Evolutionary conservation across 2,888 invertebrate genomes (phyloP), one percentile per base, ranked within the genome.

Genomic region (Diplazon laetatorius): DNA sequence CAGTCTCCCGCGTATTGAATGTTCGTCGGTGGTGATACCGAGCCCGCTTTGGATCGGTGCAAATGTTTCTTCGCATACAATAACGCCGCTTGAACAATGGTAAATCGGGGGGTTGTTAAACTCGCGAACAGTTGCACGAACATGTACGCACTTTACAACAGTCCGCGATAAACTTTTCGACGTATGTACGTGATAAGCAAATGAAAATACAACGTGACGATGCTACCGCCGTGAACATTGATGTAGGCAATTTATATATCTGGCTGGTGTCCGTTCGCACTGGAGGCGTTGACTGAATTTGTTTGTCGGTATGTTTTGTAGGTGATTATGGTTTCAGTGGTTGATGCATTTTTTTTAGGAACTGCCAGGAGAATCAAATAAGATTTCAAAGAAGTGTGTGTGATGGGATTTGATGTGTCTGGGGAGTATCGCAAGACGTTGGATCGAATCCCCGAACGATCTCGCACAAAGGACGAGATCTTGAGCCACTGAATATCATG

Each of bases 131-230:
- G 55, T 66, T 39, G 42, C 25, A 20, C 78, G 55, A 60, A 39
- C 39, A 39, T 73, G 69, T 52, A 78, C 78, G 75, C 78, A 78
- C 75, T 78, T 78, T 78, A 70, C 75, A 78, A 75, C 66, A 55
- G 75, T 16, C n/a, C 1, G 42, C 65, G 75, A 78, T 75, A 70
- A 70, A 78, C 22, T 70, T 44, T 60, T 65, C 60, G 68, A 30
- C 46, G 66, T 62, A 65, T 66, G 69, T 62, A 65, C 60, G 69
- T 59, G 77, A 78, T 74, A 74, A 78, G 69, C 50, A 25, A 44
- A 55, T 50, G 48, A 22, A 18, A 65, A 70, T 78, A 70, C 20
- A 70, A 14, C 12, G 44, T 44, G 66, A 62, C 50, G 63, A 74
- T 65, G 78, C 70, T 78, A 78, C 74, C 46, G 74, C n/a, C n/a